These are phyloP conservation scores for Aplysia californica DNA, from an alignment of 1,140 invertebrate species.

Conservation along the genomic window DNA sequence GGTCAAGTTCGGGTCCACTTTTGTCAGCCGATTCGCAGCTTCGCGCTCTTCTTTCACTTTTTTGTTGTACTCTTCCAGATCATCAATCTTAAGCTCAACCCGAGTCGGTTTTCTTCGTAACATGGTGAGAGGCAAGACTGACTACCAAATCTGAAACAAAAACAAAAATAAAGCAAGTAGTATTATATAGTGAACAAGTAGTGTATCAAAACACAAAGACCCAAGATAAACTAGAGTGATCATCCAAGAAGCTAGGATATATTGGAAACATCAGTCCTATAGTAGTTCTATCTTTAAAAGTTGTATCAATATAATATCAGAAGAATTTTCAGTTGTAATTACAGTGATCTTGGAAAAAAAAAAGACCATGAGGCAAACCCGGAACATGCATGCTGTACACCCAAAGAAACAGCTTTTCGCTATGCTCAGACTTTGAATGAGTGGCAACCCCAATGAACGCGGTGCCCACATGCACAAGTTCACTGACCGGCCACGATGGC, in stretches of 20 bases:
- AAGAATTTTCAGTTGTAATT: neutral
- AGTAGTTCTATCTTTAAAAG: neutral
- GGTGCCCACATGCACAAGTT: neutral
- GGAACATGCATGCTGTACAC: neutral
- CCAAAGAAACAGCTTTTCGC: neutral
- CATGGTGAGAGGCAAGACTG: slow-evolving; percentile 70
- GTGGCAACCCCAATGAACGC: neutral
- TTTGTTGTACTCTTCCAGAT: slow-evolving; percentile 82
- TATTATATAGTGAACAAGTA: neutral
- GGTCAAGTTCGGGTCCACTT: slow-evolving; percentile 10
- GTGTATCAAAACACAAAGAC: neutral
- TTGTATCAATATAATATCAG: neutral
- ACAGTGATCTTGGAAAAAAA: neutral
- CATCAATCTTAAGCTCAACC: slow-evolving; percentile 81
- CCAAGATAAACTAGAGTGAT: neutral
- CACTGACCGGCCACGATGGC: no score
- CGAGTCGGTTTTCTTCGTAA: slow-evolving; percentile 81
- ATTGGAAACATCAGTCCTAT: neutral
- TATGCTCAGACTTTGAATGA: neutral
- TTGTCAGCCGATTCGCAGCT: slow-evolving; percentile 42
- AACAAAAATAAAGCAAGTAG: no score
- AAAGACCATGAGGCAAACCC: neutral
- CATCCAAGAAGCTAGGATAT: neutral
- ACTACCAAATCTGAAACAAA: neutral
- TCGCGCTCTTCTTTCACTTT: slow-evolving; percentile 60